These are phyloP conservation scores for Philaethria dido DNA, from an alignment of 2,888 invertebrate genomes.

Conservation along the genomic window DNA sequence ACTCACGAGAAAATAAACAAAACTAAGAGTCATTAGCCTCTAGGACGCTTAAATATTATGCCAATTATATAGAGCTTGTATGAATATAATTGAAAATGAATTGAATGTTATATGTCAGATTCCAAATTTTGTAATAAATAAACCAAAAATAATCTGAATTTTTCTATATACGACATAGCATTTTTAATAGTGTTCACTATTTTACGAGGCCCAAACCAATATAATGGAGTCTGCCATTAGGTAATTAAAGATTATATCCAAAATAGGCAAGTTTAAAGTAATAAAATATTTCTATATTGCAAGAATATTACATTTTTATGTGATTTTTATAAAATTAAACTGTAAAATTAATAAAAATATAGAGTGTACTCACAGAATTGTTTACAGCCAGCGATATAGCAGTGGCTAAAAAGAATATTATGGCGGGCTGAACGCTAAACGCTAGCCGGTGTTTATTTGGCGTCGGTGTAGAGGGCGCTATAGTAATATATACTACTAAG, in stretches of 20 bases:
- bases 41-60: conserved; percentile 49
- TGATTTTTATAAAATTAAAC: conserved; percentile 32
- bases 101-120: not conserved
- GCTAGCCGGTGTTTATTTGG: conserved; percentile 60
- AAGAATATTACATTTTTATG: conserved; percentile 35
- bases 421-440: conserved; percentile 65
- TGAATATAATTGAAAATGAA: conserved; percentile 7
- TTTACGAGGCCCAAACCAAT: conserved; percentile 56
- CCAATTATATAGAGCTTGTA: conserved; percentile 9
- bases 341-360: conserved; percentile 40
- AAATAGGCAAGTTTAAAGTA: conserved; percentile 16
- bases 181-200: conserved; percentile 28
- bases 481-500: conserved; percentile 11
- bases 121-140: not conserved
- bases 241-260: conserved; percentile 46
- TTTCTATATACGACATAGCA: not conserved
- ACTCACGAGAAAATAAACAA: conserved; percentile 50
- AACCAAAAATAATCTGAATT: not conserved
- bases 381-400: conserved; percentile 73
- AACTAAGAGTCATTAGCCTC: conserved; percentile 61
- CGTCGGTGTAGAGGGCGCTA: conserved; percentile 80
- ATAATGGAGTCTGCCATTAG: conserved; percentile 71
- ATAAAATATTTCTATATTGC: conserved; percentile 32
- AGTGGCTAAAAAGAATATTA: conserved; percentile 69
- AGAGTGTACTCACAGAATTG: conserved; percentile 70